These are phyloP conservation scores for Odontomyia ornata DNA, from an alignment of 2,888 invertebrate genomes.

Conservation along the genomic window DNA sequence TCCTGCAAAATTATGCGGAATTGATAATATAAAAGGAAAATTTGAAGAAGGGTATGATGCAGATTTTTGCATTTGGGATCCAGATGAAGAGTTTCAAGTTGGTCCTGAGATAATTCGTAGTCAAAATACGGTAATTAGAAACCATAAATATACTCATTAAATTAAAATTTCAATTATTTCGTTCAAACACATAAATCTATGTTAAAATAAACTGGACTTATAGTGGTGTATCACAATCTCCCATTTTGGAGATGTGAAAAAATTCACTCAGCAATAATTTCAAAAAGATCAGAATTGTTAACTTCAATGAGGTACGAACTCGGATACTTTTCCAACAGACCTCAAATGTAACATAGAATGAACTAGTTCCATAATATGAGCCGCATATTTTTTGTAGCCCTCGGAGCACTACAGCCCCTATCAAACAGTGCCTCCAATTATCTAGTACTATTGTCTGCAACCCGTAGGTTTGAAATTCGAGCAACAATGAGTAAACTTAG, in stretches of 20 bases:
- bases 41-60: conserved; percentile 73
- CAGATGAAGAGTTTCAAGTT: conserved; percentile 70
- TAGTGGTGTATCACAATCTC: neutral
- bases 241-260: neutral
- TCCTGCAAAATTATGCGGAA: conserved; percentile 71
- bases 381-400: too few species aligned
- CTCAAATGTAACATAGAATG: too few species aligned
- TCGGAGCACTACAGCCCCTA: too few species aligned
- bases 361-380: too few species aligned
- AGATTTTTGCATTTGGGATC: conserved; percentile 77
- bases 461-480: too few species aligned
- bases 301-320: too few species aligned
- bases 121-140: conserved; percentile 71
- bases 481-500: too few species aligned
- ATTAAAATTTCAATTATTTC: neutral
- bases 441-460: too few species aligned
- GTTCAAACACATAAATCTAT: neutral
- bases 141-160: neutral
- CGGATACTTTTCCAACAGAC: too few species aligned
- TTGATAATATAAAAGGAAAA: conserved; percentile 71
- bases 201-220: neutral
- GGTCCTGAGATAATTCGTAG: conserved; percentile 70
- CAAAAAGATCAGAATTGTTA: too few species aligned
- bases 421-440: too few species aligned
- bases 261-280: neutral